Evolutionary conservation across 2,888 invertebrate species (phyloP).

Genomic region (Lycocerus yunnanus): DNA sequence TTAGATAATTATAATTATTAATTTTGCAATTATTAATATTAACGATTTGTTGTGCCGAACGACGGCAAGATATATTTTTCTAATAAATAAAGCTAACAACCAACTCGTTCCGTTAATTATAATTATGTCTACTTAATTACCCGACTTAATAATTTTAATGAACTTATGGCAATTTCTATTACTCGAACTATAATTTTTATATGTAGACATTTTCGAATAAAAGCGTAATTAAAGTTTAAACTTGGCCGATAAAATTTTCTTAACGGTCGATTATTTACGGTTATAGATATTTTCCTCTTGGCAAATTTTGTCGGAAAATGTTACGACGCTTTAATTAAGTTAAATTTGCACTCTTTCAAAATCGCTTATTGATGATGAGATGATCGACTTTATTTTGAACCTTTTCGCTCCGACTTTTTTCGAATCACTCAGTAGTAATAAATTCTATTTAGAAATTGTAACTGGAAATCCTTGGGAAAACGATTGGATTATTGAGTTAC

Average conservation of each 20-base stretch:
- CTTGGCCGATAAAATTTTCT: not conserved
- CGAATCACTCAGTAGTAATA: not conserved
- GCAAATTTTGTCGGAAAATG: not conserved
- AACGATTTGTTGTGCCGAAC: not conserved
- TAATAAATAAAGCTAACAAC: not conserved
- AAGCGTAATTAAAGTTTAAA: not conserved
- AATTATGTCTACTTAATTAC: slow-evolving; percentile 1
- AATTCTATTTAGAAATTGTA: slow-evolving; percentile 1
- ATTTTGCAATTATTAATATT: not conserved
- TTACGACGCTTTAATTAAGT: not conserved
- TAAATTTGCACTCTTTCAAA: not conserved
- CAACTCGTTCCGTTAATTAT: not conserved
- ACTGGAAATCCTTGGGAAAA: slow-evolving; percentile 1
- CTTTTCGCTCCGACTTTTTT: not conserved
- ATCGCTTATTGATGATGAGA: not conserved
- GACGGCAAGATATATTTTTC: not conserved
- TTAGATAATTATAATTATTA: not conserved
- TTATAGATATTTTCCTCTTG: not conserved
- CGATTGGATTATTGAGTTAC: not conserved
- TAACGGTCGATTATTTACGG: not conserved
- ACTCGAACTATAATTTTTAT: slow-evolving; percentile 2
- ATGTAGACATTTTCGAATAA: not conserved
- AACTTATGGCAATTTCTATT: slow-evolving; percentile 2
- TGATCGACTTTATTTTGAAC: not conserved
- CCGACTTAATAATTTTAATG: slow-evolving; percentile 4